Conservation (phyloP, 1,140 invertebrate genomes). For the Idris sp. region DNA sequence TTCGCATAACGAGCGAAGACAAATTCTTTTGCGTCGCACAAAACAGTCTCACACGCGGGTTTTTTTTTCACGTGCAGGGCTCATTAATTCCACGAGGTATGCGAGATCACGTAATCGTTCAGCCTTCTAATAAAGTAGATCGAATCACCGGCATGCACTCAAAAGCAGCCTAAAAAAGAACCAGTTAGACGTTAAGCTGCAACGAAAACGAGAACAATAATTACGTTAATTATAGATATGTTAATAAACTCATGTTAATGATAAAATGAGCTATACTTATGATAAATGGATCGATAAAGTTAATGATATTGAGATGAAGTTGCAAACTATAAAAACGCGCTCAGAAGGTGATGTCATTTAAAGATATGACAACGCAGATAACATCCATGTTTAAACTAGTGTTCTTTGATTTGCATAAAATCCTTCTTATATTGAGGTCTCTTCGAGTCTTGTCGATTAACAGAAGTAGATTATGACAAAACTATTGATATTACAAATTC, state of each 20-base stretch:
- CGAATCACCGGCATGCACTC: slow-evolving; percentile 55
- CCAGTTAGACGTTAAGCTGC: slow-evolving; percentile 38
- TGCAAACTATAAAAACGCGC: slow-evolving; percentile 16
- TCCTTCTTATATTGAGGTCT: too few relatives aligned
- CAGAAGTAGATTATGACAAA: too few relatives aligned
- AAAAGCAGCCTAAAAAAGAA: slow-evolving; percentile 22
- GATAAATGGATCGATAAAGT: slow-evolving; percentile 44
- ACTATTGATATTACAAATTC: too few relatives aligned
- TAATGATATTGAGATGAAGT: slow-evolving; percentile 47
- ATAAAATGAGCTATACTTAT: slow-evolving; percentile 41
- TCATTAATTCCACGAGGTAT: slow-evolving; percentile 67
- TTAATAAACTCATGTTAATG: slow-evolving; percentile 45
- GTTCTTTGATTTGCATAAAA: slow-evolving; percentile 13
- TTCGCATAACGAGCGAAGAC: slow-evolving; percentile 61
- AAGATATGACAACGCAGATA: too few relatives aligned
- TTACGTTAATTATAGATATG: slow-evolving; percentile 46
- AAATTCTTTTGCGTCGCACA: slow-evolving; percentile 60
- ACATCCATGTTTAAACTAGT: too few relatives aligned
- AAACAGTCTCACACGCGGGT: slow-evolving; percentile 43
- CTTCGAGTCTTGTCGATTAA: too few relatives aligned
- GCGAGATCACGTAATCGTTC: slow-evolving; percentile 69
- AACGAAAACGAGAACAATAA: slow-evolving; percentile 21
- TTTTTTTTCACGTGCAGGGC: slow-evolving; percentile 61
- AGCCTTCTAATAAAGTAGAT: slow-evolving; percentile 61
- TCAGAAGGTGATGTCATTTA: slow-evolving; percentile 15